Percentiles rank a stretch among this genome's conserved stretches.
Evolutionary conservation across 1,140 invertebrate species (phyloP).

Genomic region (Eupristina koningsbergeri): DNA sequence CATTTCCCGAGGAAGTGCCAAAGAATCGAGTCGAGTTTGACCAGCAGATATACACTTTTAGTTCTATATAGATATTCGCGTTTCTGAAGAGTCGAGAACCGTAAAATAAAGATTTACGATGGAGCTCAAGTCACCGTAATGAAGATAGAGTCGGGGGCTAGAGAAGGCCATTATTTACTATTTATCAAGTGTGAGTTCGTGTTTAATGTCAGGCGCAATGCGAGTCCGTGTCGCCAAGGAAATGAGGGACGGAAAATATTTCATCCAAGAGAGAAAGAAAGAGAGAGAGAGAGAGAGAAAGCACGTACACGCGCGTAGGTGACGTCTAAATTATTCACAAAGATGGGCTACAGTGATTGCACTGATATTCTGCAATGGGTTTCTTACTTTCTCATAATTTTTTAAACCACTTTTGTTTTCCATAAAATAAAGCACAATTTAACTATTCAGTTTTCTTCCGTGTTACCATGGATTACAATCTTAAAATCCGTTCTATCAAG

Average conservation of each 20-base stretch:
- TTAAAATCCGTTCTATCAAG: too few relatives aligned
- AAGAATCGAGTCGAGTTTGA: not conserved
- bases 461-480: too few relatives aligned
- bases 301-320: not conserved
- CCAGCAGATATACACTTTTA: too few relatives aligned
- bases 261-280: too few relatives aligned
- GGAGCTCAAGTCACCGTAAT: slow-evolving; percentile 11
- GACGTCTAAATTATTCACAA: slow-evolving; percentile 17
- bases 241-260: not conserved
- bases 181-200: slow-evolving; percentile 24
- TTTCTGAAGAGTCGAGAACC: not conserved
- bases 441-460: not conserved
- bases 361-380: not conserved
- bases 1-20: not conserved
- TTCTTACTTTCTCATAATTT: not conserved
- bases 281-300: too few relatives aligned
- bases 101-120: slow-evolving; percentile 12
- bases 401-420: not conserved
- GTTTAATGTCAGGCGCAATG: not conserved
- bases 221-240: not conserved
- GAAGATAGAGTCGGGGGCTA: slow-evolving; percentile 10
- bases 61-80: too few relatives aligned
- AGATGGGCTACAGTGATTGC: not conserved
- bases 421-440: slow-evolving; percentile 10
- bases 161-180: slow-evolving; percentile 12